Conservation (phyloP, 2,797 vertebrate genomes). For the Numenius phaeopus region DNA sequence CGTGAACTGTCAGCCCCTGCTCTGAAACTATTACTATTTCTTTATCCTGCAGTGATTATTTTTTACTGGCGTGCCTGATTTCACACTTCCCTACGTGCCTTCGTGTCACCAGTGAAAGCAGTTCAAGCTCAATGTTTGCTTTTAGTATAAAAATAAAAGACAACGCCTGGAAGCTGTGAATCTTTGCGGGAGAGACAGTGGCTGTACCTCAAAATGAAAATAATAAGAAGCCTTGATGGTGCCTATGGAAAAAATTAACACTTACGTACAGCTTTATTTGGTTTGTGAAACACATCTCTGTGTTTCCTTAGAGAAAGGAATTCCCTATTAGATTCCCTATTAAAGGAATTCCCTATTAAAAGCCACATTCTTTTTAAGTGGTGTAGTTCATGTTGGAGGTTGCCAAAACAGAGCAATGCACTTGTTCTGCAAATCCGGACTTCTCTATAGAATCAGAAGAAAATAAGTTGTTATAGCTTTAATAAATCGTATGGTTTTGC, state of each 20-base stretch:
- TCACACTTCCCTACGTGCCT: not conserved
- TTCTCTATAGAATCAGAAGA: not conserved
- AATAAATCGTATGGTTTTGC: not conserved
- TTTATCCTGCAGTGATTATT: not conserved
- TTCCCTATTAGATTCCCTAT: not conserved
- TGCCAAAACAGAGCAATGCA: not conserved
- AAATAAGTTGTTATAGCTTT: not conserved
- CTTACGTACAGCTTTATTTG: not conserved
- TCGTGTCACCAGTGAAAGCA: not conserved
- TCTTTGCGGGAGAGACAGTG: not conserved
- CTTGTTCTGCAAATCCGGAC: not conserved
- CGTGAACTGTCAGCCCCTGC: not conserved
- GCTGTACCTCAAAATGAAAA: not conserved
- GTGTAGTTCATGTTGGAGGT: not conserved
- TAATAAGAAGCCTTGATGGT: not conserved
- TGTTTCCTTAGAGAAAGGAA: not conserved
- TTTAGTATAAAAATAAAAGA: not conserved
- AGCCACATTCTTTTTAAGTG: not conserved
- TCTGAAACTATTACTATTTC: not conserved
- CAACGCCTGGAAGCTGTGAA: not conserved
- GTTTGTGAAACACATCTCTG: not conserved
- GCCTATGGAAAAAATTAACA: not conserved
- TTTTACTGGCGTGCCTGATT: not conserved
- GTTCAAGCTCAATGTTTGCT: not conserved
- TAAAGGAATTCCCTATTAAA: not conserved